A percentile compares a stretch with the other conserved stretches of the same genome.
Conservation (phyloP, 2,888 invertebrate genomes). For the Acanthosepion lycidas region DNA sequence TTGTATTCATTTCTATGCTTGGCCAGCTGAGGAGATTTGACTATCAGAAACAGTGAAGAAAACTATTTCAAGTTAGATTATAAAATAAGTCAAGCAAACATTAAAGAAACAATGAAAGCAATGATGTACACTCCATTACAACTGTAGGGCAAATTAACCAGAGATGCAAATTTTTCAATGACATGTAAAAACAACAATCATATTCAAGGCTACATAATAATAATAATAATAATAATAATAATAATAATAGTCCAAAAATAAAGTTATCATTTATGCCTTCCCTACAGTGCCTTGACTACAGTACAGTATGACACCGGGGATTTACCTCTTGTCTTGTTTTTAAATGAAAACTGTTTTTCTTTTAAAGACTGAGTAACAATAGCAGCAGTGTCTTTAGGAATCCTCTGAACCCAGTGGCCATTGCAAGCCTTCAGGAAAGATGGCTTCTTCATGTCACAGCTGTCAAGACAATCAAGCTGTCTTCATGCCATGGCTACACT, state of each 20-base stretch:
- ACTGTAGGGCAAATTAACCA: background rate
- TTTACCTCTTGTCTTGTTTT: background rate
- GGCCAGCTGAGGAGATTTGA: background rate
- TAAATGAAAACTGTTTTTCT: background rate
- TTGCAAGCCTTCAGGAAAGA: constrained; percentile 11
- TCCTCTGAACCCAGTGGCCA: background rate
- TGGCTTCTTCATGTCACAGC: constrained; percentile 33
- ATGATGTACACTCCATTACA: background rate
- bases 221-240: too few species aligned
- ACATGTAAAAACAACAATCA: too few species aligned
- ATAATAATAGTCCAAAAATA: background rate
- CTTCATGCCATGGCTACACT: constrained; percentile 14
- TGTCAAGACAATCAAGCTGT: background rate
- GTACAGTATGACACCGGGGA: background rate
- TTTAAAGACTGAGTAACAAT: background rate
- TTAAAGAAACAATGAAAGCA: too few species aligned
- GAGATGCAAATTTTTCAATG: background rate
- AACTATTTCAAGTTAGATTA: background rate
- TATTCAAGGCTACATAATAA: too few species aligned
- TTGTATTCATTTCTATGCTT: too few species aligned
- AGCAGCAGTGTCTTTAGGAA: background rate
- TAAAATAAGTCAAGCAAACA: background rate
- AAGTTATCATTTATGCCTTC: background rate
- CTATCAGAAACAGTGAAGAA: background rate
- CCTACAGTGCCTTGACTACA: too few species aligned